phyloP scores from a whole-genome alignment of 35 echinoderm and acorn worm genomes.

The Amphiura filiformis region DNA sequence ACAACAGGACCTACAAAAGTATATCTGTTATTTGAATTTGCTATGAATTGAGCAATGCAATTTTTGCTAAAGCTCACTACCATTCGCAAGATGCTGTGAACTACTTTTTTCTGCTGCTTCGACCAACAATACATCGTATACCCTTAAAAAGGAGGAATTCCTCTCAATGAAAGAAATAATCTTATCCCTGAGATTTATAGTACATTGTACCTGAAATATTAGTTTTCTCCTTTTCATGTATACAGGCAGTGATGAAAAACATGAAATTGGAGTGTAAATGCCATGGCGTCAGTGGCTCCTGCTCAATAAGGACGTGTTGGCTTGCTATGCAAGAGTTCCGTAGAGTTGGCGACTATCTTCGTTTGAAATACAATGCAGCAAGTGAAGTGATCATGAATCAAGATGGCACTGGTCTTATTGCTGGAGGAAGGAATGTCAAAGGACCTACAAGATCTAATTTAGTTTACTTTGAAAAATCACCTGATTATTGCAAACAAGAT shows the following conservation, averaged over 20 bases:
- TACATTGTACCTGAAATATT: no score
- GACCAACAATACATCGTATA: no score
- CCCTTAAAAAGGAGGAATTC: no score
- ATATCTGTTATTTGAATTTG: no score
- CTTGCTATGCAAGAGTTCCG: slow-evolving; percentile 85
- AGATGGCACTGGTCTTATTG: slow-evolving; percentile 61
- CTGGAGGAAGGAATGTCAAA: slow-evolving; percentile 25
- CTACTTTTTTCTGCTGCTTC: no score
- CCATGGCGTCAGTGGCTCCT: slow-evolving; percentile 86
- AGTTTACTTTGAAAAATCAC: slow-evolving; percentile 75
- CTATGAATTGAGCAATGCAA: no score
- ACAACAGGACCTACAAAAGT: no score
- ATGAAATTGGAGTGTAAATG: slow-evolving; percentile 97
- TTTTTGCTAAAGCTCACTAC: no score
- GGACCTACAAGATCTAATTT: slow-evolving; percentile 54
- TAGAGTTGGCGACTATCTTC: slow-evolving; percentile 68
- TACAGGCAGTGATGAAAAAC: slow-evolving; percentile 70
- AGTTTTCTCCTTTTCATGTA: no score
- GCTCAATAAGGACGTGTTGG: slow-evolving; percentile 86
- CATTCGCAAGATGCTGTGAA: no score
- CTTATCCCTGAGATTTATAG: no score
- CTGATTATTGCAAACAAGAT: slow-evolving; percentile 81
- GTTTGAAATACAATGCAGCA: slow-evolving; percentile 43
- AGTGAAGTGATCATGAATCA: slow-evolving; percentile 68
- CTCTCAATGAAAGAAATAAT: no score